Evolutionary conservation across 2,888 invertebrate species (phyloP).

Genomic region (Apantesis nais): DNA sequence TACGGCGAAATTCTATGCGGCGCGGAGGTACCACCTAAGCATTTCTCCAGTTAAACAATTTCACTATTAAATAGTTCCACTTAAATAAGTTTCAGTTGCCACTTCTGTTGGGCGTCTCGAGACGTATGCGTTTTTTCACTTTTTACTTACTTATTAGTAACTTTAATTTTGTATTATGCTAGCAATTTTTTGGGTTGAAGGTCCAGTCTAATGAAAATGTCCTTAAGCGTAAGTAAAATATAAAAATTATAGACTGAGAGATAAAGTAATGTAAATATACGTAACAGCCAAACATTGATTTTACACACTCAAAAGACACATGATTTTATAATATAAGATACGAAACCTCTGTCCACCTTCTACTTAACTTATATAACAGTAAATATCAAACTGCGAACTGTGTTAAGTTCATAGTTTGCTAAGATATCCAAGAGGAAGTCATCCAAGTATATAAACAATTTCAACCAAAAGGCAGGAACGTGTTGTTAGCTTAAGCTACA

Average conservation of each 20-base stretch:
- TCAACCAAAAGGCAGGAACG: conserved; percentile 29
- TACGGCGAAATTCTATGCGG: too few species aligned
- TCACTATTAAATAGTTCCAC: too few species aligned
- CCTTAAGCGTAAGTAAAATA: too few species aligned
- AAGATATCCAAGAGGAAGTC: conserved; percentile 8
- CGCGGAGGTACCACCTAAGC: too few species aligned
- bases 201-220: neutral
- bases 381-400: neutral
- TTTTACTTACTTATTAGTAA: too few species aligned
- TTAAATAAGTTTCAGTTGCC: too few species aligned
- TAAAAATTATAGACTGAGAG: too few species aligned
- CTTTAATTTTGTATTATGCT: too few species aligned
- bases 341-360: neutral
- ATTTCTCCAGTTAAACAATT: too few species aligned
- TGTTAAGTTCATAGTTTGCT: conserved; percentile 4
- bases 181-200: neutral
- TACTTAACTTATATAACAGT: neutral
- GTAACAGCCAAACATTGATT: neutral
- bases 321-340: neutral
- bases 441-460: conserved; percentile 24
- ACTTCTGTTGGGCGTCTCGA: too few species aligned
- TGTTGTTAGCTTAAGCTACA: conserved; percentile 26
- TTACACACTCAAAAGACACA: neutral
- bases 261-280: too few species aligned
- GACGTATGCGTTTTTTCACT: too few species aligned